A percentile compares a stretch with the other conserved stretches of the same genome.
phyloP scores from a whole-genome alignment of 2,797 vertebrate species.

The Otolemur crassicaudatus region DNA sequence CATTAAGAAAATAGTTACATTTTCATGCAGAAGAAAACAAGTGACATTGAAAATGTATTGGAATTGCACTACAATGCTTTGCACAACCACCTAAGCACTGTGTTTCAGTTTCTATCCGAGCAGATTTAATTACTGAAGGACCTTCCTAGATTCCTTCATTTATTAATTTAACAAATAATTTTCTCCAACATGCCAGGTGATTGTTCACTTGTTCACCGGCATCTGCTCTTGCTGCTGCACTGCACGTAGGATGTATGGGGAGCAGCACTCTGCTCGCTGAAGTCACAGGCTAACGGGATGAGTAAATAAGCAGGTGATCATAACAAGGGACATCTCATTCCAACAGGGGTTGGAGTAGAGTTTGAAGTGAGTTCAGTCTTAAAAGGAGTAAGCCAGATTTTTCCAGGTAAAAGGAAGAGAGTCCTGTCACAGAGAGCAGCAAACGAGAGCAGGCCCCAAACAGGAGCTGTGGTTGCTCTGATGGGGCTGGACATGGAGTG shows the following conservation, averaged over 20 bases:
- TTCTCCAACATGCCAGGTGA: background rate
- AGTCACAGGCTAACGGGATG: background rate
- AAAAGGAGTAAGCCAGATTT: background rate
- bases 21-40: background rate
- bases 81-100: background rate
- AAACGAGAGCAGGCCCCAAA: background rate
- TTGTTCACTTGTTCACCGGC: background rate
- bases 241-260: fast-evolving
- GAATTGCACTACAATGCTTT: background rate
- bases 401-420: background rate
- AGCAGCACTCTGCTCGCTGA: background rate
- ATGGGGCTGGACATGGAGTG: fast-evolving
- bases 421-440: background rate
- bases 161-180: background rate
- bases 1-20: background rate
- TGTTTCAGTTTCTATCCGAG: background rate
- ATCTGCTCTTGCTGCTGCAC: background rate
- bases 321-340: background rate
- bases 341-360: background rate
- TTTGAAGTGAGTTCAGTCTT: background rate
- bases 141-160: background rate
- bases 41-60: background rate
- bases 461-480: background rate
- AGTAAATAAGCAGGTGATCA: background rate
- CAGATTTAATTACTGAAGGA: background rate